phyloP scores from a whole-genome alignment of 2,888 invertebrate genomes.

The Brachyptera putata region DNA sequence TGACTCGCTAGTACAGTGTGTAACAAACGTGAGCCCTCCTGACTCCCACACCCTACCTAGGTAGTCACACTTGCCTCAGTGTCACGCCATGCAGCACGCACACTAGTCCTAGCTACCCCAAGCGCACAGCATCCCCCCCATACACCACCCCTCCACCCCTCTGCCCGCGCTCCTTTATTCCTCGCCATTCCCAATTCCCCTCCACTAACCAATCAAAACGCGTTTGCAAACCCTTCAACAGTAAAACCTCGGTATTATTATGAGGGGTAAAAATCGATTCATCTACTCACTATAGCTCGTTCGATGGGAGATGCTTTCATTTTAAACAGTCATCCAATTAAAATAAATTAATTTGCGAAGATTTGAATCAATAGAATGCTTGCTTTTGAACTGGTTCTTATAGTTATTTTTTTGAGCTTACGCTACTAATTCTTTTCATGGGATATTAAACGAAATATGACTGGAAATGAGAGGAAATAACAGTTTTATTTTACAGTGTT shows the following conservation, averaged over 20 bases:
- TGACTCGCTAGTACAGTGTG: too few species aligned
- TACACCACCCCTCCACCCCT: background rate
- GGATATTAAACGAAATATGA: too few species aligned
- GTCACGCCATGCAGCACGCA: slow-evolving; percentile 18
- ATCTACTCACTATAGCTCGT: slow-evolving; percentile 11
- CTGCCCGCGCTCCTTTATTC: background rate
- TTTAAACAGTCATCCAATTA: too few species aligned
- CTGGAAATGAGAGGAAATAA: too few species aligned
- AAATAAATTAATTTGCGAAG: too few species aligned
- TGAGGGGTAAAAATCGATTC: slow-evolving; percentile 22
- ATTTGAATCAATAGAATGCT: too few species aligned
- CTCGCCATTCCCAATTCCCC: background rate
- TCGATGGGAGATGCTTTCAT: slow-evolving; percentile 3
- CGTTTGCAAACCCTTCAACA: slow-evolving; percentile 20
- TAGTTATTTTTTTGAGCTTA: too few species aligned
- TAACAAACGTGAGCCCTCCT: too few species aligned
- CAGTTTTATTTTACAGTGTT: too few species aligned
- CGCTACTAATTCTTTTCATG: too few species aligned
- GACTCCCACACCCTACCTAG: too few species aligned
- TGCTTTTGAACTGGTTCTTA: too few species aligned
- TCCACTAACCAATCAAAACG: slow-evolving; percentile 13
- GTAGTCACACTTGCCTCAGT: slow-evolving; percentile 20
- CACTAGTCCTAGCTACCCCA: background rate
- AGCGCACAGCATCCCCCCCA: background rate
- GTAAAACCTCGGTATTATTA: slow-evolving; percentile 21